These are phyloP conservation scores for Phoxinus phoxinus DNA, from an alignment of 2,113 vertebrate species.

Conservation along the genomic window DNA sequence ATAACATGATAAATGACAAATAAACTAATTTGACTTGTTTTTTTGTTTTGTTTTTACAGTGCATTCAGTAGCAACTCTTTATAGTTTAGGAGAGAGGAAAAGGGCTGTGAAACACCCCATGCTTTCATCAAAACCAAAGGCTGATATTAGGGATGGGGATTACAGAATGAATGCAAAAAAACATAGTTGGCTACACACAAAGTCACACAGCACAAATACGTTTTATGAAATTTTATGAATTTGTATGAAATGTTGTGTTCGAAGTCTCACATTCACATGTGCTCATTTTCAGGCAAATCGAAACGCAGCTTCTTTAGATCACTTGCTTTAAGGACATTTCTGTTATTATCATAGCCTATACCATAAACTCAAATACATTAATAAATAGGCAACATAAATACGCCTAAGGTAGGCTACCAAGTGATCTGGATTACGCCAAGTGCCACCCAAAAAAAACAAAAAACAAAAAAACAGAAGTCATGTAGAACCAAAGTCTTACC, in stretches of 20 bases:
- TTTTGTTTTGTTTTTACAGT: background rate
- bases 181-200: background rate
- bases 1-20: background rate
- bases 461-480: background rate
- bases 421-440: no score
- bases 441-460: no score
- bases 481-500: constrained; percentile 47
- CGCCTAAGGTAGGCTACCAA: background rate
- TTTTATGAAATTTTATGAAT: no score
- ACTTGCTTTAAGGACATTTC: background rate
- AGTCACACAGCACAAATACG: no score
- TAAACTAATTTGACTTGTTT: no score
- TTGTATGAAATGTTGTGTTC: background rate
- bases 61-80: background rate
- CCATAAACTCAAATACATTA: background rate
- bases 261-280: background rate
- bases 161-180: background rate
- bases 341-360: background rate
- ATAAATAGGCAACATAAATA: background rate
- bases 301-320: background rate
- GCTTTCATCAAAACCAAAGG: background rate
- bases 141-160: background rate
- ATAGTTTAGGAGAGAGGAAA: background rate
- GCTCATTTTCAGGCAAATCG: background rate
- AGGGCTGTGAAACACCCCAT: background rate